Conservation (phyloP, 1,140 invertebrate species). For the Coptotermes formosanus region DNA sequence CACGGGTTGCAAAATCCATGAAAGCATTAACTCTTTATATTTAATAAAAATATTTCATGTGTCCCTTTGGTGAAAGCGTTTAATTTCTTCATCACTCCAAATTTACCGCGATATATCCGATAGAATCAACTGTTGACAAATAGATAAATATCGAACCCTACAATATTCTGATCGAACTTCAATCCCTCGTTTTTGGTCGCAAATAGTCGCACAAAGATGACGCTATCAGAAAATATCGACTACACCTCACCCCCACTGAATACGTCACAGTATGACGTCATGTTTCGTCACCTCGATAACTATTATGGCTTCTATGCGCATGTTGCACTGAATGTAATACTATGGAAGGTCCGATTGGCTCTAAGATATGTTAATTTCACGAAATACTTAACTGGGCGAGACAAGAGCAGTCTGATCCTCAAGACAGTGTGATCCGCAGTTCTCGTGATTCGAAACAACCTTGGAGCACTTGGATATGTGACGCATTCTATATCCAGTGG, state of each 20-base stretch:
- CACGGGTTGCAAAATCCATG: constrained; percentile 26
- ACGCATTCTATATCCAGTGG: no score
- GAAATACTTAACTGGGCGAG: no score
- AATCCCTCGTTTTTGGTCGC: constrained; percentile 44
- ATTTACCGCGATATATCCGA: constrained; percentile 43
- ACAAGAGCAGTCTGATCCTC: no score
- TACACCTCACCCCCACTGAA: not conserved
- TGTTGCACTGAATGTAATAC: not conserved
- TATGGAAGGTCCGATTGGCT: not conserved
- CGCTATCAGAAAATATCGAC: constrained; percentile 11
- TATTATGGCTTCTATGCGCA: not conserved
- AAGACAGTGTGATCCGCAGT: no score
- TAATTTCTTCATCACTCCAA: constrained; percentile 35
- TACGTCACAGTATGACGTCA: not conserved
- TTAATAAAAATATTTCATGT: constrained; percentile 10
- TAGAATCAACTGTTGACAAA: constrained; percentile 40
- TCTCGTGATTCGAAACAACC: no score
- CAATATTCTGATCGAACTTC: constrained; percentile 45
- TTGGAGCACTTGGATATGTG: no score
- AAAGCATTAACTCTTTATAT: constrained; percentile 36
- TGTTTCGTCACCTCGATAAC: not conserved
- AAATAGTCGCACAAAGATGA: constrained; percentile 18
- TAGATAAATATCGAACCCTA: constrained; percentile 35
- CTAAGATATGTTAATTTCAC: no score
- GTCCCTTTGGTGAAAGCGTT: constrained; percentile 23